A percentile compares a stretch with the other conserved stretches of the same genome.
Conservation (phyloP, 2,113 vertebrate genomes). For the Centrocercus urophasianus region DNA sequence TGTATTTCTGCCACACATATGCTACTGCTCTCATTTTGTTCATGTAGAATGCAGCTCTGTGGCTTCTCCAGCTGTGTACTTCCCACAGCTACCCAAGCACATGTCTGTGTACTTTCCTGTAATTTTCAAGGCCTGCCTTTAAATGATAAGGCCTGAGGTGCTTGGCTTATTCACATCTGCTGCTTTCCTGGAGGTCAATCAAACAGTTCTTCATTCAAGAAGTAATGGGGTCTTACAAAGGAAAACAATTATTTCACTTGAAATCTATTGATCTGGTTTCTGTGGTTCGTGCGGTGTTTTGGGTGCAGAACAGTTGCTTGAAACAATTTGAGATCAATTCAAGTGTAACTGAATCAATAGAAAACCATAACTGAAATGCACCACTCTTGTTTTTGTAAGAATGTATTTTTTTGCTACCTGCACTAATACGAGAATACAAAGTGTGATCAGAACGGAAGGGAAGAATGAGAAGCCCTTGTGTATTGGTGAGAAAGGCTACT, state of each 20-base stretch:
- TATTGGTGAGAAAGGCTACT: not conserved
- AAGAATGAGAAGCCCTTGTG: not conserved
- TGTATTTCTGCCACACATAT: not conserved
- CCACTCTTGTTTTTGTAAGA: not conserved
- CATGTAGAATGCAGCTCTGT: not conserved
- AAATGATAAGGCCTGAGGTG: slow-evolving; percentile 77
- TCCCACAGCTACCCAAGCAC: slow-evolving; percentile 69
- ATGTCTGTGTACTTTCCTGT: slow-evolving; percentile 43
- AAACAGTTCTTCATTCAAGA: slow-evolving; percentile 74
- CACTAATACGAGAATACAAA: slow-evolving; percentile 16
- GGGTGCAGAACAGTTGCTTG: slow-evolving; percentile 72
- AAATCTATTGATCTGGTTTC: slow-evolving; percentile 77
- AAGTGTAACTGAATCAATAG: slow-evolving; percentile 67
- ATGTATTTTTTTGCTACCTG: slow-evolving; percentile 11
- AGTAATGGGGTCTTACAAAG: slow-evolving; percentile 78
- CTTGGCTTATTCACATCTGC: slow-evolving; percentile 79
- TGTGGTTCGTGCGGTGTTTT: slow-evolving; percentile 74
- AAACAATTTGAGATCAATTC: slow-evolving; percentile 73
- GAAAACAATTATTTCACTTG: slow-evolving; percentile 80
- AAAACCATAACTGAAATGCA: slow-evolving; percentile 51
- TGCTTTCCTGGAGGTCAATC: slow-evolving; percentile 79
- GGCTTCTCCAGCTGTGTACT: slow-evolving; percentile 73
- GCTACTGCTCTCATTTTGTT: not conserved
- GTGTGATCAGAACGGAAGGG: not conserved
- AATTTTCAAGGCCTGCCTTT: slow-evolving; percentile 77